Percentiles rank a stretch among this genome's conserved stretches.
These are phyloP conservation scores for Sinelater perroti DNA, from an alignment of 2,888 invertebrate genomes.

Conservation along the genomic window DNA sequence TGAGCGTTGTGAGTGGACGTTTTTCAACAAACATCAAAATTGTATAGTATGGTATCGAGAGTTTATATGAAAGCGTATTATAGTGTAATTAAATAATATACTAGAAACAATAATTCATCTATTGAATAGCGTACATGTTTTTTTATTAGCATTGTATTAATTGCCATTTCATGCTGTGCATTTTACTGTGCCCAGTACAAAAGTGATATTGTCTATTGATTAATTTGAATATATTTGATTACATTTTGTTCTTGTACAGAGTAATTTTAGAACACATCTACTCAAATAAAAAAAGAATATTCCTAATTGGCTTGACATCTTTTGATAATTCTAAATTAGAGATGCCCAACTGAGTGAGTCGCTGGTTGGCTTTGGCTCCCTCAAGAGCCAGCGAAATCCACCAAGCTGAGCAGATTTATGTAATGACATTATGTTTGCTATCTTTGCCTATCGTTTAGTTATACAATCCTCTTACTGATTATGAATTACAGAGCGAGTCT, in stretches of 20 bases:
- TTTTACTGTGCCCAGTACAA: slow-evolving; percentile 37
- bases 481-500: no score
- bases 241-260: slow-evolving; percentile 37
- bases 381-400: no score
- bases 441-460: no score
- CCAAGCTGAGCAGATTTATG: no score
- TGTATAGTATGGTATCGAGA: slow-evolving; percentile 53
- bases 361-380: no score
- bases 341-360: no score
- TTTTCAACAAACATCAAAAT: slow-evolving; percentile 50
- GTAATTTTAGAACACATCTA: slow-evolving; percentile 35
- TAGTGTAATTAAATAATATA: slow-evolving; percentile 34
- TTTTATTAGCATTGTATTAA: slow-evolving; percentile 36
- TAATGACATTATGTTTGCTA: no score
- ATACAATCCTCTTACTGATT: no score
- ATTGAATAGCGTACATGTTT: slow-evolving; percentile 41
- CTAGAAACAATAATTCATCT: slow-evolving; percentile 37
- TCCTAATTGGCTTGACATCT: no score
- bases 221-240: slow-evolving; percentile 35
- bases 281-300: slow-evolving; percentile 33
- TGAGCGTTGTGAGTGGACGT: slow-evolving; percentile 39
- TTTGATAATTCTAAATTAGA: no score
- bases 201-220: slow-evolving; percentile 41
- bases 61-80: slow-evolving; percentile 53
- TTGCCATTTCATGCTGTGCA: slow-evolving; percentile 39